A percentile compares a stretch with the other conserved stretches of the same genome.
Evolutionary conservation across 2,888 invertebrate genomes (phyloP).

Genomic region (Ophion ellenae): DNA sequence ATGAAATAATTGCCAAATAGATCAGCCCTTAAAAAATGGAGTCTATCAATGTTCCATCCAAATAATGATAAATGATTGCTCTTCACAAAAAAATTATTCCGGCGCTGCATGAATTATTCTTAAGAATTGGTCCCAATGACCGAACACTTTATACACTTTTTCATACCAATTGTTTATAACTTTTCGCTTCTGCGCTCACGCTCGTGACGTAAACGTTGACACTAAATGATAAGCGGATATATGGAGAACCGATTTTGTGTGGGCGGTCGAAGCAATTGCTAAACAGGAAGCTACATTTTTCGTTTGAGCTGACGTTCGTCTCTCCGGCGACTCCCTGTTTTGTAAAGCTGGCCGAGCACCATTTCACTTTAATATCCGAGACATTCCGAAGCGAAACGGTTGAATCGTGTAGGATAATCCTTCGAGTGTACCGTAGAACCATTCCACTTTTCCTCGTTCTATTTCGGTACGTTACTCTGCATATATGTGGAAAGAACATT

Average conservation of each 20-base stretch:
- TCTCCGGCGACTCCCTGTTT: slow-evolving; percentile 2
- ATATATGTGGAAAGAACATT: neutral
- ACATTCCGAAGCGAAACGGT: slow-evolving; percentile 26
- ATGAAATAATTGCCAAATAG: no score
- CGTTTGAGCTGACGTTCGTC: neutral
- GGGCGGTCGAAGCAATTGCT: slow-evolving; percentile 1
- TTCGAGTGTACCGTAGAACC: slow-evolving; percentile 10
- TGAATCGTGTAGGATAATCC: slow-evolving; percentile 33
- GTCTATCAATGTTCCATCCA: neutral
- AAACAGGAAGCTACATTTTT: slow-evolving; percentile 45
- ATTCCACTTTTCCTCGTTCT: slow-evolving; percentile 23
- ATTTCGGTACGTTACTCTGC: neutral
- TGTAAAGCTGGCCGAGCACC: slow-evolving; percentile 26
- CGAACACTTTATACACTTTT: neutral
- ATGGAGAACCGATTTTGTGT: slow-evolving; percentile 13
- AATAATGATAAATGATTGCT: neutral
- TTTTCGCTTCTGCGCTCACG: neutral
- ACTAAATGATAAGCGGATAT: neutral
- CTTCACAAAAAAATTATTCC: neutral
- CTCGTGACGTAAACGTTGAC: neutral
- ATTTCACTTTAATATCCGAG: slow-evolving; percentile 35
- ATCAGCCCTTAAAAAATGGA: no score
- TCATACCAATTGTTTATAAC: neutral
- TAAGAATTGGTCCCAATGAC: neutral
- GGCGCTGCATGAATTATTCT: neutral